Conservation (phyloP, 53 echinoderm and acorn worm genomes). For the Astropecten irregularis region DNA sequence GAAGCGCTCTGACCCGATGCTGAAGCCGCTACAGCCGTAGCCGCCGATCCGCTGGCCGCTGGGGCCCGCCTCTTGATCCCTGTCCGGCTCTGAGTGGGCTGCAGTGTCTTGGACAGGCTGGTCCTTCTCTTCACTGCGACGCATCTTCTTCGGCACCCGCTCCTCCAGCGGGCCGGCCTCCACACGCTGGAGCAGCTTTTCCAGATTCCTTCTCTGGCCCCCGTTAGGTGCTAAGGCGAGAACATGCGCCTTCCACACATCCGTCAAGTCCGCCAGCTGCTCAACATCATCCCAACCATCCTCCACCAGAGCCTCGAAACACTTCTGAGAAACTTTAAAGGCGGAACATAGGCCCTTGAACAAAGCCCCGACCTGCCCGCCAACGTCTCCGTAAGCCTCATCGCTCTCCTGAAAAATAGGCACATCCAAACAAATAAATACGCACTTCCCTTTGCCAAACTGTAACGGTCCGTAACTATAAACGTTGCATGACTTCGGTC, state of each 20-base stretch:
- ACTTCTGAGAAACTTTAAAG: not conserved
- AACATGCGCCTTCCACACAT: not conserved
- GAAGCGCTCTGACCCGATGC: not conserved
- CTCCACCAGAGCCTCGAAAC: conserved; percentile 1
- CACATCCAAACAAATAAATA: too few relatives aligned
- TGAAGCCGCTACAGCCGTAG: too few relatives aligned
- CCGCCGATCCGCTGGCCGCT: not conserved
- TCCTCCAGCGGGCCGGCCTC: not conserved
- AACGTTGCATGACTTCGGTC: too few relatives aligned
- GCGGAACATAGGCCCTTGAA: not conserved
- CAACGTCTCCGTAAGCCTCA: not conserved
- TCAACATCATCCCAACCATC: conserved; percentile 5
- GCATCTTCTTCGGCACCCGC: not conserved
- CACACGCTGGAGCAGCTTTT: not conserved
- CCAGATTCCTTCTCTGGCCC: conserved; percentile 1
- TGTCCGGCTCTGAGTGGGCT: not conserved
- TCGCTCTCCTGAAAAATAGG: not conserved
- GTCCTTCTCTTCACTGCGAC: not conserved
- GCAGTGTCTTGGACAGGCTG: not conserved
- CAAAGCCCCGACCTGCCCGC: not conserved
- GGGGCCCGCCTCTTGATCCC: not conserved
- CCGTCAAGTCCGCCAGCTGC: not conserved
- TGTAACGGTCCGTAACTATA: too few relatives aligned
- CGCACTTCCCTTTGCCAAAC: too few relatives aligned
- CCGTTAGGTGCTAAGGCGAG: not conserved